Evolutionary conservation across 2,797 vertebrate species (phyloP), one percentile per base, ranked within the genome.

Genomic region (Sternarchorhynchus goeldii): DNA sequence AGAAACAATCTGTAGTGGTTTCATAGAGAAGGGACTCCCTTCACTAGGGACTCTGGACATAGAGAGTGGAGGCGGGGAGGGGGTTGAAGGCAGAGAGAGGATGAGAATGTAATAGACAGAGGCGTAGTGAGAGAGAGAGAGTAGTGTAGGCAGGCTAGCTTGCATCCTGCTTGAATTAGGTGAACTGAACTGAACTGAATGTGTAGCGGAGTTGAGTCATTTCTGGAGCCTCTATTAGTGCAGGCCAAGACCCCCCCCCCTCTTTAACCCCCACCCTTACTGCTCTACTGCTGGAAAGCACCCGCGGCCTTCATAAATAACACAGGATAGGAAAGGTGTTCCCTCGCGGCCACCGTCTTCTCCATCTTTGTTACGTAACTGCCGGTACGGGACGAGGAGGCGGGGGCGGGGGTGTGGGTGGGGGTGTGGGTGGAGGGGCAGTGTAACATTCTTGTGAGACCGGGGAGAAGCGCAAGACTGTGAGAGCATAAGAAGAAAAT

Each of bases 261-360:
- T 50, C 20, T 7, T 45, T 34, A 64, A 90, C 89, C 89, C 68
- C n/a, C 29, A 18, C 69, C 39, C 25, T 21, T 32, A 59, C 76
- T 34, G 17, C 45, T 39, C 65, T 20, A 17, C 34, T 86, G 84
- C 84, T 90, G 86, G 85, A 91, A 87, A 89, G 90, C 90, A 89
- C 88, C 90, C 88, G 83, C 87, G 86, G 87, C 87, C 84, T 87
- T 92, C 88, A 91, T 94, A 92, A 93, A 93, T 94, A 93, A 93
- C 84, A 87, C 90, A 93, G 83, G 85, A 89, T 84, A 84, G 87
- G 77, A 77, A 58, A 70, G 55, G 73, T 71, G 5, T 74, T 76
- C 88, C 84, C 86, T 88, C 88, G 83, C 82, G 82, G 87, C 86
- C 89, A 86, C 88, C 88, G 88, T 86, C 87, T 8, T 85, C 82